Evolutionary conservation across 2,797 vertebrate species (phyloP).

Genomic region (Ataeniobius toweri): DNA sequence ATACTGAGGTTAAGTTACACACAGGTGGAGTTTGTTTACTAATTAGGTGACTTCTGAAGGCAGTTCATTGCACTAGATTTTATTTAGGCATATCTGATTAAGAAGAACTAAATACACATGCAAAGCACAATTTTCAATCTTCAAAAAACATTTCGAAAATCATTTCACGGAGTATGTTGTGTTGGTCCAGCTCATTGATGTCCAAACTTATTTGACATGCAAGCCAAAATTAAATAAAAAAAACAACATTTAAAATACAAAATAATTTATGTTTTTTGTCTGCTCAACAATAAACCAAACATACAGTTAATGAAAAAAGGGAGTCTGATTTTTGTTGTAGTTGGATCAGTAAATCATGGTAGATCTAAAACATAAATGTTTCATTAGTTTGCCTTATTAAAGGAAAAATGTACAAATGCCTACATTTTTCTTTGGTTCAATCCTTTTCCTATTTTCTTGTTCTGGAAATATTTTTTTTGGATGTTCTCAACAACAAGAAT

Average conservation of each 20-base stretch:
- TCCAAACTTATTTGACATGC: no score
- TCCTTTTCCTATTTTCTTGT: not conserved
- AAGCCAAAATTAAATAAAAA: no score
- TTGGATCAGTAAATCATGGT: not conserved
- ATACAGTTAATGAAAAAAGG: not conserved
- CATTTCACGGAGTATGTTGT: no score
- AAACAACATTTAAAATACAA: no score
- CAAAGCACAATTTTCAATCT: not conserved
- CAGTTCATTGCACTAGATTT: not conserved
- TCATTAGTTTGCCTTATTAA: no score
- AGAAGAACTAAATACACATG: not conserved
- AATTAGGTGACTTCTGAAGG: not conserved
- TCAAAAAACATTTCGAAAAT: no score
- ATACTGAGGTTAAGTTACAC: not conserved
- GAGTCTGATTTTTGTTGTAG: not conserved
- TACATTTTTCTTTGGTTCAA: not conserved
- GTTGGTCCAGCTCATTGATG: no score
- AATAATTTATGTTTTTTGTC: no score
- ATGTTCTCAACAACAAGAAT: not conserved
- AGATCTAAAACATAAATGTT: no score
- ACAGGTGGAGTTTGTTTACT: not conserved
- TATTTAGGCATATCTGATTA: not conserved
- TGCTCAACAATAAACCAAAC: no score
- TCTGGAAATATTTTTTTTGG: no score
- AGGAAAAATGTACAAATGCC: no score